A percentile compares a stretch with the other conserved stretches of the same genome.
These are phyloP conservation scores for Drosophila percnosoma DNA, from an alignment of 2,888 invertebrate genomes.

Conservation along the genomic window DNA sequence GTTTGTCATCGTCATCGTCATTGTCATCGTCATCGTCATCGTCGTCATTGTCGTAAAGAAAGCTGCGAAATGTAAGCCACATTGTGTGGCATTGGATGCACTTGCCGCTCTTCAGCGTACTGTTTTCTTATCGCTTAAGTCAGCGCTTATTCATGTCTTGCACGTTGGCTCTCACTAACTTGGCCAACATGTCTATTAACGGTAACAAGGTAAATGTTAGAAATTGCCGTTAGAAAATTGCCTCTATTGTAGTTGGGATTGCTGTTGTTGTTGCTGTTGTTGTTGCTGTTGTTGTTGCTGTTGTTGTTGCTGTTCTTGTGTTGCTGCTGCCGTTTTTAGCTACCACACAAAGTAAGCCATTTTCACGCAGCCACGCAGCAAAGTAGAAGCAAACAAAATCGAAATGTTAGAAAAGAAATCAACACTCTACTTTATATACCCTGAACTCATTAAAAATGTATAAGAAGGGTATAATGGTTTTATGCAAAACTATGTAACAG, in stretches of 20 bases:
- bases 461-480: background rate
- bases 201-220: slow-evolving; percentile 80
- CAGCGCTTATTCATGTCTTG: slow-evolving; percentile 73
- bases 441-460: background rate
- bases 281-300: slow-evolving; percentile 27
- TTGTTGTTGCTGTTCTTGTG: slow-evolving; percentile 32
- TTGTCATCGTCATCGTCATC: background rate
- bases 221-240: slow-evolving; percentile 79
- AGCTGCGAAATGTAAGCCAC: slow-evolving; percentile 70
- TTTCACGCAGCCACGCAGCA: slow-evolving; percentile 30
- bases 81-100: slow-evolving; percentile 29
- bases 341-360: slow-evolving; percentile 53
- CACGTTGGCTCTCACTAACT: slow-evolving; percentile 65
- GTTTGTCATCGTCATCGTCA: background rate
- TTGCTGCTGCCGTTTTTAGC: slow-evolving; percentile 26
- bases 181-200: slow-evolving; percentile 81
- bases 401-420: slow-evolving; percentile 22
- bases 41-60: slow-evolving; percentile 47
- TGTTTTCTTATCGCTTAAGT: slow-evolving; percentile 16
- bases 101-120: slow-evolving; percentile 5
- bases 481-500: background rate
- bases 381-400: slow-evolving; percentile 24
- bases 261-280: slow-evolving; percentile 37
- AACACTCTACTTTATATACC: background rate
- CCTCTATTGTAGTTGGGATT: slow-evolving; percentile 40